These are phyloP conservation scores for Tachyglossus aculeatus DNA, from an alignment of 2,797 vertebrate species.

Conservation along the genomic window DNA sequence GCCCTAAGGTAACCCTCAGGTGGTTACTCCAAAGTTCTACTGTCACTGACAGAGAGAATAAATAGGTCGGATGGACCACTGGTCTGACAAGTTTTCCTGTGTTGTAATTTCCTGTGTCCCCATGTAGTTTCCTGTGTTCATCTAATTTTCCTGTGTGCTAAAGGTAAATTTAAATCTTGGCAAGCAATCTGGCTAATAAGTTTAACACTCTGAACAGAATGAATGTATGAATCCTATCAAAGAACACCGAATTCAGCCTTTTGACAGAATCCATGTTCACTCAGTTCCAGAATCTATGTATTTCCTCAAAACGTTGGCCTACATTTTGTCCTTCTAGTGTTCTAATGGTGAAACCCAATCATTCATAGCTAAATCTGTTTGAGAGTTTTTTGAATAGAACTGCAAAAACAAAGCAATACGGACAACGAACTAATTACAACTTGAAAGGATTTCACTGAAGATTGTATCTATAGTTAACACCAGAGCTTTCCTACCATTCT, in stretches of 20 bases:
- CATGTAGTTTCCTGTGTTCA: too few relatives aligned
- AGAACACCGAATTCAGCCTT: not conserved
- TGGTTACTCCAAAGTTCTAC: too few relatives aligned
- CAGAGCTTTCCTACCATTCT: too few relatives aligned
- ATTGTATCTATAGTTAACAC: too few relatives aligned
- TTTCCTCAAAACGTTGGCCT: not conserved
- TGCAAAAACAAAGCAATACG: too few relatives aligned
- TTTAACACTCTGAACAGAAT: not conserved
- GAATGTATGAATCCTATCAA: not conserved
- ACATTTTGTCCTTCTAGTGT: not conserved
- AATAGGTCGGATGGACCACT: too few relatives aligned
- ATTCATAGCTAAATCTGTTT: not conserved
- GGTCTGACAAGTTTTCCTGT: too few relatives aligned
- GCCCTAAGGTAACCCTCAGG: too few relatives aligned
- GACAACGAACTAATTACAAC: too few relatives aligned
- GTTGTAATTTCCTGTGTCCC: too few relatives aligned
- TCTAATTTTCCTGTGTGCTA: not conserved
- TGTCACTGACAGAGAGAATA: too few relatives aligned
- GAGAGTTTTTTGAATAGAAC: not conserved
- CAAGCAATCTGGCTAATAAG: not conserved
- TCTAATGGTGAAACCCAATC: not conserved
- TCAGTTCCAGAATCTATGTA: not conserved
- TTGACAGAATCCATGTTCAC: not conserved
- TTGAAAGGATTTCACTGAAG: not conserved
- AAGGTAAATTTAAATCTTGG: not conserved